phyloP scores from a whole-genome alignment of 53 echinoderm and acorn worm genomes.

The Crossaster papposus region DNA sequence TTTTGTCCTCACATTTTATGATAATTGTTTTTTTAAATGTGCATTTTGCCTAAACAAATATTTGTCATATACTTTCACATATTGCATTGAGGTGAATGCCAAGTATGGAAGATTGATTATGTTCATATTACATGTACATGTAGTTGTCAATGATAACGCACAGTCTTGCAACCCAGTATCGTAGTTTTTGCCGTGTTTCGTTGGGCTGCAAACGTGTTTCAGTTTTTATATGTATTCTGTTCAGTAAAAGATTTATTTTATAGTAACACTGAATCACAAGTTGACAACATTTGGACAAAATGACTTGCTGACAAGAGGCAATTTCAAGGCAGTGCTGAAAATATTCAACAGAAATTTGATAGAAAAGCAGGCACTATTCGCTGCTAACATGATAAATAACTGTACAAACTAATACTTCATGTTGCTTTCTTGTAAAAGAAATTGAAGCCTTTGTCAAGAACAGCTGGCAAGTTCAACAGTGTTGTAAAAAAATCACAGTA shows the following conservation, averaged over 20 bases:
- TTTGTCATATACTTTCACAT: no score
- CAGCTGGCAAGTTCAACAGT: no score
- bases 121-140: not conserved
- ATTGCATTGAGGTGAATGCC: no score
- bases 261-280: no score
- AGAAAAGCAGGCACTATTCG: not conserved
- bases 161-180: not conserved
- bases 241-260: not conserved
- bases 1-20: not conserved
- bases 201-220: not conserved
- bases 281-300: no score
- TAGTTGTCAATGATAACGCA: not conserved
- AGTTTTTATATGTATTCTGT: not conserved
- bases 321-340: not conserved
- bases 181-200: not conserved
- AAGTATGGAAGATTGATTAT: not conserved
- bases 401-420: not conserved
- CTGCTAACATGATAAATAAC: not conserved
- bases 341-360: not conserved
- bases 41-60: not conserved
- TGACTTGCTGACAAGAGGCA: not conserved
- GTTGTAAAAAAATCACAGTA: not conserved
- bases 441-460: no score
- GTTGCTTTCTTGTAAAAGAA: no score
- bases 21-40: not conserved